Percentiles rank a stretch among this genome's conserved stretches.
These are phyloP conservation scores for Lamellibrachia satsuma DNA, from an alignment of 2,888 invertebrate genomes.

Conservation along the genomic window DNA sequence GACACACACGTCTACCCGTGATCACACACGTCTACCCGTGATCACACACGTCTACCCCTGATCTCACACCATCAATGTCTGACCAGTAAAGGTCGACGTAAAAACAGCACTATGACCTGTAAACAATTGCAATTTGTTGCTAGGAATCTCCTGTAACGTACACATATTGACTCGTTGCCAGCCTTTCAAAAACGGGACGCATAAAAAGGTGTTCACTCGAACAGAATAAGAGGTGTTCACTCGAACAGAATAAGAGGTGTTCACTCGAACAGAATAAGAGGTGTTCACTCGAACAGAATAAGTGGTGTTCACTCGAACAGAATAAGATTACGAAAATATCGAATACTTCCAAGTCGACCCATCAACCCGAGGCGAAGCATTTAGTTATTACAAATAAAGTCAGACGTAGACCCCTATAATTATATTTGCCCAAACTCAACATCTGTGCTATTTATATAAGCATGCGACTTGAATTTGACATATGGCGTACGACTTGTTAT, in stretches of 20 bases:
- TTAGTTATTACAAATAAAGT: background rate
- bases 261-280: background rate
- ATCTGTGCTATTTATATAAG: background rate
- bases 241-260: background rate
- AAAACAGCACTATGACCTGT: background rate
- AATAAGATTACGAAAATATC: background rate
- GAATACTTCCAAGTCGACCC: background rate
- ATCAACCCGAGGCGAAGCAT: background rate
- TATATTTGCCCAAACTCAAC: background rate
- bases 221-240: background rate
- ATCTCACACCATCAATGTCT: no score
- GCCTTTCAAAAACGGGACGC: background rate
- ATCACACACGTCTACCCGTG: background rate
- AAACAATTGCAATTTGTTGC: background rate
- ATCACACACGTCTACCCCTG: background rate
- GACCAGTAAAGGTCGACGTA: background rate
- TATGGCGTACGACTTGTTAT: background rate
- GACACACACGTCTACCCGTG: background rate
- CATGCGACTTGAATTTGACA: background rate
- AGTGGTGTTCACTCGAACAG: background rate
- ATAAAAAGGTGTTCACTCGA: background rate
- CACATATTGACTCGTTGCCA: background rate
- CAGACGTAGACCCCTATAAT: background rate
- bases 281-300: background rate
- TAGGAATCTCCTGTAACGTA: background rate